These are phyloP conservation scores for Listrodromus nycthemerus DNA, from an alignment of 2,888 invertebrate species.

Conservation along the genomic window DNA sequence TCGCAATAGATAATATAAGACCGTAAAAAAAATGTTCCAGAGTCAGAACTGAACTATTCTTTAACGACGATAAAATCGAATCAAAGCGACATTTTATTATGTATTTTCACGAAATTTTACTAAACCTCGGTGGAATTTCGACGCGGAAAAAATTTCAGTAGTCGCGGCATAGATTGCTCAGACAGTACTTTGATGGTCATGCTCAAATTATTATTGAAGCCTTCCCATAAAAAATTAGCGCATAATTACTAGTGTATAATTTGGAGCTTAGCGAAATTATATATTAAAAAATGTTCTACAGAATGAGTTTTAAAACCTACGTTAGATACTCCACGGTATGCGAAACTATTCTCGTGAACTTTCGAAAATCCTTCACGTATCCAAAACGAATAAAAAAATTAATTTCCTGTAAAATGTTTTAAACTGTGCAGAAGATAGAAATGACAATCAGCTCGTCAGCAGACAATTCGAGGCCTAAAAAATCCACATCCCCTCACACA, in stretches of 20 bases:
- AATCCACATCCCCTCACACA: background rate
- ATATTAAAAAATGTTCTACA: background rate
- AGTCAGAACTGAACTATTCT: background rate
- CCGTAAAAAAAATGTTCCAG: background rate
- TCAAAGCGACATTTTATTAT: background rate
- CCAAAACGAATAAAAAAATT: too few relatives aligned
- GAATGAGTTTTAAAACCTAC: too few relatives aligned
- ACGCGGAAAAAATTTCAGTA: background rate
- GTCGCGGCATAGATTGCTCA: background rate
- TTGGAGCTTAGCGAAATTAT: background rate
- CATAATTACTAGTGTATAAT: background rate
- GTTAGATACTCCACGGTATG: too few relatives aligned
- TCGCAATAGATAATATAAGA: conserved; percentile 12
- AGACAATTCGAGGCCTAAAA: background rate
- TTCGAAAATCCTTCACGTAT: too few relatives aligned
- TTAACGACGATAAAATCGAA: background rate
- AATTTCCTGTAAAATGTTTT: background rate
- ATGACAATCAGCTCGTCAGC: background rate
- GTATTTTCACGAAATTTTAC: background rate
- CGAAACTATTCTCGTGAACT: too few relatives aligned
- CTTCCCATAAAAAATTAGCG: background rate
- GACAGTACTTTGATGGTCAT: background rate
- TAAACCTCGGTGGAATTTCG: background rate
- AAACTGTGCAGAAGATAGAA: background rate
- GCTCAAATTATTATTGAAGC: background rate